Base-by-base conservation (phyloP, 2,888 invertebrate species). In the Eupithecia subfuscata region DNA sequence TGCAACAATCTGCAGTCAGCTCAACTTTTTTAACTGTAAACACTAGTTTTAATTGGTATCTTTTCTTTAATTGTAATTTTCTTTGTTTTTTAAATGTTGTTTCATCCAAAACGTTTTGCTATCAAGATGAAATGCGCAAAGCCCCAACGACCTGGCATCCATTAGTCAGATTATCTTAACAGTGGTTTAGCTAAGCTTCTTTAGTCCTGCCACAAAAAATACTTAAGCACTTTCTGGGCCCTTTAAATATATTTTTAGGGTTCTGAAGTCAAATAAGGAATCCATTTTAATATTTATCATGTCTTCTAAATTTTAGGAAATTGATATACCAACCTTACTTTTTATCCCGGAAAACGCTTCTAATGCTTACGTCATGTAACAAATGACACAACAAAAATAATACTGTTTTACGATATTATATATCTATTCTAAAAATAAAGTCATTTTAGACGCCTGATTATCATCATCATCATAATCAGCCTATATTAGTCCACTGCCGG, bases 121-220 rank as follows among this genome's bases (percentile, higher is more conserved):
- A 25, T 60, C 22, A 22, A 22, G 56, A 22, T 56, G 56, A 56
- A 25, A 56, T 11, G 5, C 25, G 25, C 25, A 12, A 25, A 60
- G 60, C 25, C 22, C 22, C 11, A 22, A 56, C 25, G 12, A 14
- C 11, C 25, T 0, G 60, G 25, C 60, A 12, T 5, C 60, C 60
- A 60, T 60, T 60, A 60, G 12, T 5, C 12, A 25, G 60, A 60
- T 60, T 25, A 60, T 60, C 60, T 60, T 60, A 12, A 60, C 2
- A 60, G 25, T 60, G 12, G 3, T 22, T 22, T 22, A 22, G 22
- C 22, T 60, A 6, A 60, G 12, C 60, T 25, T 12, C 6, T 56
- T 60, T 60, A 60, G 25, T 25, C 25, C 60, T 56, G 56, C 60
- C 22, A 60, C 60, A 60, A 60, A 60, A 52, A 60, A 60, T 6